Evolutionary conservation across 2,113 vertebrate genomes (phyloP), one percentile per base, ranked within the genome.

Genomic region (Ophthalmolycus amberensis): DNA sequence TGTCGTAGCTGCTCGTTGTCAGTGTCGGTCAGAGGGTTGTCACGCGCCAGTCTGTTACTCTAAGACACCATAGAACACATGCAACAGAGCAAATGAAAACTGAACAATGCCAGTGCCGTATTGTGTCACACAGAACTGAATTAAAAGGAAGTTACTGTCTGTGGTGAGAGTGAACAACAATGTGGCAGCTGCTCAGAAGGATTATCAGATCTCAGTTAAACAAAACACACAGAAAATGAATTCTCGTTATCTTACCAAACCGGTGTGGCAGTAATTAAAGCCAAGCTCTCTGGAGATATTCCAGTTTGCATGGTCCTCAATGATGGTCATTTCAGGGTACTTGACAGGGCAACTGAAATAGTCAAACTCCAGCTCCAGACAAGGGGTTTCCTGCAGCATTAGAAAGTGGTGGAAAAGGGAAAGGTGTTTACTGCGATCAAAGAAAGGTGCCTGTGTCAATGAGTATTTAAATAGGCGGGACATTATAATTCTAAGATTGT

Each of bases 311-410:
- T 99, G 97, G 14, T 99, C 97, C 93, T 99, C 98, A 52, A 99
- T 96, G 69, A 94, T 95, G 18, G 96, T 88, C 97, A 98, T 98
- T 81, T 99, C 97, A 16, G 98, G 97, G 79, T 97, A 99, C 92
- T 99, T 99, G 1, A 99, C 97, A 54, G 97, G 97, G 84, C 96
- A 97, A 89, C 97, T 98, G 92, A 99, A 99, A 93, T 98, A 97
- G 90, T 99, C 98, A 91, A 99, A 99, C 94, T 99, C 98, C 94
- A 99, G 91, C 91, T 99, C 98, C 78, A 99, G 94, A 93, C 98
- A 99, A 66, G 98, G 98, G 42, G 98, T 99, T 98, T 99, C 98
- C 98, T 99, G 89, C 27, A 38, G 9, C 72, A 79, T 79, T 40
- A 79, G 83, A 65, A 52, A 70, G 38, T 0, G 0, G 63, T 37